Percentiles rank a stretch among this genome's conserved stretches.
These are phyloP conservation scores for Dendrocincla tyrannina DNA, from an alignment of 2,797 vertebrate genomes.

Conservation along the genomic window DNA sequence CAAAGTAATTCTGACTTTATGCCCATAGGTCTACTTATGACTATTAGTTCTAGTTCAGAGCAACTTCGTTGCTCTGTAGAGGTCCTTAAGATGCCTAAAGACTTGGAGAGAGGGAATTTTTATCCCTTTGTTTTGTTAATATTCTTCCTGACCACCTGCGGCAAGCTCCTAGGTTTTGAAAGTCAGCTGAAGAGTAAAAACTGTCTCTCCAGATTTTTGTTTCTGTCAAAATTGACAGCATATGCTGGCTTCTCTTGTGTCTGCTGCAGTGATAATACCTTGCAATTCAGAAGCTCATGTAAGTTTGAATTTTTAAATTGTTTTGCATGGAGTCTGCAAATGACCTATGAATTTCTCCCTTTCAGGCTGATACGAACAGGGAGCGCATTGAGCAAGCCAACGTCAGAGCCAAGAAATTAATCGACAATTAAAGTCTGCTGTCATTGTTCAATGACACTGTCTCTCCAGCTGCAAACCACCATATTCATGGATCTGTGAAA, in stretches of 20 bases:
- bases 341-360: conserved; percentile 40
- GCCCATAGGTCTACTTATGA: background rate
- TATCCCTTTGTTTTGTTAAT: background rate
- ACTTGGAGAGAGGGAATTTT: background rate
- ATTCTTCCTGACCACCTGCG: background rate
- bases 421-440: conserved; percentile 80
- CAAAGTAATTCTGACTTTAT: background rate
- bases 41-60: background rate
- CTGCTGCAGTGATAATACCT: background rate
- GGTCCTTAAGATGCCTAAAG: background rate
- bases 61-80: background rate
- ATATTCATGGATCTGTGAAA: conserved; percentile 36
- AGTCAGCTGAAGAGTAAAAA: background rate
- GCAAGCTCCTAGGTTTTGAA: background rate
- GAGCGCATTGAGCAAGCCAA: conserved; percentile 90
- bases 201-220: background rate
- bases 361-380: conserved; percentile 92
- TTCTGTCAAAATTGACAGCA: background rate
- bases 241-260: background rate
- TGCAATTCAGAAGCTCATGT: background rate
- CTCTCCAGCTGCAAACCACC: conserved; percentile 51
- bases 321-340: background rate
- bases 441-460: background rate
- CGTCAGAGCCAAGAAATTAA: conserved; percentile 92
- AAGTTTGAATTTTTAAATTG: background rate